These are phyloP conservation scores for Thryonomys swinderianus DNA, from an alignment of 2,113 vertebrate genomes.

Conservation along the genomic window DNA sequence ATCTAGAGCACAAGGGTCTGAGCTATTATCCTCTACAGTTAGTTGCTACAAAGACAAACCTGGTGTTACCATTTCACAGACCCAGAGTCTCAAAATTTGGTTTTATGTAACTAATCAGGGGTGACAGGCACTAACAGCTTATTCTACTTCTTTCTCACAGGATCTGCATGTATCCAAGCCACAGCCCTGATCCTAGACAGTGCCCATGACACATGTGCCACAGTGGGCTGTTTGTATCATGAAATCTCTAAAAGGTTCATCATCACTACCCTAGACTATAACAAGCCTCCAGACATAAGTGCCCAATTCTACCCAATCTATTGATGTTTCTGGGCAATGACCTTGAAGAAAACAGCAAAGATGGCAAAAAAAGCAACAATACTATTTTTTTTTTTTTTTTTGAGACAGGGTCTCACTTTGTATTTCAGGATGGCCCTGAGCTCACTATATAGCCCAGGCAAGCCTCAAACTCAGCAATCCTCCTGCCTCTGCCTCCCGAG, in stretches of 20 bases:
- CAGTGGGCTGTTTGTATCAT: neutral
- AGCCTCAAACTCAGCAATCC: too few relatives aligned
- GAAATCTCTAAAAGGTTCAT: neutral
- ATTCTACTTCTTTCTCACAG: neutral
- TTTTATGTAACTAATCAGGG: neutral
- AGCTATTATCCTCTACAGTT: neutral
- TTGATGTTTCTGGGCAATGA: neutral
- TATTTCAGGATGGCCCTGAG: too few relatives aligned
- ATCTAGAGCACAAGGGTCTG: neutral
- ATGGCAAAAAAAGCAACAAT: neutral
- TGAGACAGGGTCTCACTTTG: too few relatives aligned
- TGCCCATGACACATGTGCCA: neutral
- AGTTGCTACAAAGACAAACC: neutral
- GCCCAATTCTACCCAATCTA: neutral
- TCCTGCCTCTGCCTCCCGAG: too few relatives aligned
- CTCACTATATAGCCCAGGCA: too few relatives aligned
- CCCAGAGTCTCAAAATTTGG: neutral
- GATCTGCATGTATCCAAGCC: neutral
- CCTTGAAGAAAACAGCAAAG: neutral
- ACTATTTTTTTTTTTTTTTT: neutral
- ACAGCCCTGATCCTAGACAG: neutral
- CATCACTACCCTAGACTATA: neutral
- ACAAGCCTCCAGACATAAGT: neutral
- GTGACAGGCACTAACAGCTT: neutral
- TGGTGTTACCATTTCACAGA: neutral